These are phyloP conservation scores for Arctopsyche grandis DNA, from an alignment of 1,140 invertebrate species.

Conservation along the genomic window DNA sequence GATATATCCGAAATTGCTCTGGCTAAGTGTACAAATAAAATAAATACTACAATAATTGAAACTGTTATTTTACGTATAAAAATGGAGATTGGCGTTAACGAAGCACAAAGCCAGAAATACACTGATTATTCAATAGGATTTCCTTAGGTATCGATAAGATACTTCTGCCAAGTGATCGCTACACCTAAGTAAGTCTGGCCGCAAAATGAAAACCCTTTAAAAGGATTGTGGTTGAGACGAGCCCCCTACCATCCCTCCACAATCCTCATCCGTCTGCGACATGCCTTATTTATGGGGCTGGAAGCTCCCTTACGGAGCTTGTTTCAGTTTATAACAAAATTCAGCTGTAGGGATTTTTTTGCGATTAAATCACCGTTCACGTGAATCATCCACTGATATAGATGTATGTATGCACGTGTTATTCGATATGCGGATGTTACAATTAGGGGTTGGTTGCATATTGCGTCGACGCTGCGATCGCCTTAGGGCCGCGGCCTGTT, in stretches of 20 bases:
- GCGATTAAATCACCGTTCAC: neutral
- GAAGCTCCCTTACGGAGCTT: neutral
- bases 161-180: neutral
- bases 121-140: neutral
- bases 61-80: too few species aligned
- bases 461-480: neutral
- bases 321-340: conserved; percentile 6
- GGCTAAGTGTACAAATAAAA: too few species aligned
- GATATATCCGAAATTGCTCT: too few species aligned
- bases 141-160: neutral
- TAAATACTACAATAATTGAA: too few species aligned
- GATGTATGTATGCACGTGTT: neutral
- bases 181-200: conserved; percentile 15
- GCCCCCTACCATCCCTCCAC: neutral
- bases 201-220: conserved; percentile 32
- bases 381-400: neutral
- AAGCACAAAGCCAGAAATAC: too few species aligned
- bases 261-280: neutral
- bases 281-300: conserved; percentile 24
- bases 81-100: too few species aligned
- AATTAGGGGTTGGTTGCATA: too few species aligned
- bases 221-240: conserved; percentile 33
- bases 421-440: neutral
- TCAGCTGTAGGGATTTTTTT: neutral
- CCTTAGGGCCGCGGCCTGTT: neutral